phyloP scores from a whole-genome alignment of 2,797 vertebrate genomes.

The Cynopterus sphinx region DNA sequence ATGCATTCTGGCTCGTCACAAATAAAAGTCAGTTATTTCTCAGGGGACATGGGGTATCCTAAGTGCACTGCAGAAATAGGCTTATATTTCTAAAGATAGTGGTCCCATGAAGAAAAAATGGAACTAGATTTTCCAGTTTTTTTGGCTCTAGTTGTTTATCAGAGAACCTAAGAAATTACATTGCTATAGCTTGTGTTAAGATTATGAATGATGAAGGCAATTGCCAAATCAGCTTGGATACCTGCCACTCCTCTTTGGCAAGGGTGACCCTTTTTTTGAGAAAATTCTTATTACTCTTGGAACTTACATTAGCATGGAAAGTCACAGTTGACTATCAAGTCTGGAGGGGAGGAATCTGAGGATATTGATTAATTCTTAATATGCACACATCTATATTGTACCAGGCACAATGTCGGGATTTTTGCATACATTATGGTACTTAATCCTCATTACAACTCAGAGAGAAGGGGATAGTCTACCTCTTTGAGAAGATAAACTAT shows the following conservation, averaged over 20 bases:
- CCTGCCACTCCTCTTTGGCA: background rate
- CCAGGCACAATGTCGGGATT: background rate
- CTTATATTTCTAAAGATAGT: slow-evolving; percentile 69
- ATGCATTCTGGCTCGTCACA: background rate
- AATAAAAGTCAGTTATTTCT: slow-evolving; percentile 69
- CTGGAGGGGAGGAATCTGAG: background rate
- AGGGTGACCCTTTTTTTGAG: background rate
- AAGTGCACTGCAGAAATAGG: slow-evolving; percentile 38
- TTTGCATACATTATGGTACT: slow-evolving; percentile 11
- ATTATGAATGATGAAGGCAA: slow-evolving; percentile 53
- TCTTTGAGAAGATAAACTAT: background rate
- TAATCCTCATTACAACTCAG: slow-evolving; percentile 39
- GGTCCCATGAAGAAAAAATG: slow-evolving; percentile 44
- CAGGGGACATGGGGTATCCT: slow-evolving; percentile 29
- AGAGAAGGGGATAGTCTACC: background rate
- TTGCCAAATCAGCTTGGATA: background rate
- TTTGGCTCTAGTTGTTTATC: slow-evolving; percentile 44
- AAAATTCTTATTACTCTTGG: slow-evolving; percentile 15
- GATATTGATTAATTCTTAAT: slow-evolving; percentile 12
- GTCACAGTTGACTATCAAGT: background rate
- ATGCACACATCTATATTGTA: background rate
- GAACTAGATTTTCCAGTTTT: background rate
- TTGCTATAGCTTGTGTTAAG: slow-evolving; percentile 4
- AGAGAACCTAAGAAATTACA: slow-evolving; percentile 41
- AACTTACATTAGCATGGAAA: background rate